phyloP scores from a whole-genome alignment of 2,113 vertebrate species.

The Hippolais icterina region DNA sequence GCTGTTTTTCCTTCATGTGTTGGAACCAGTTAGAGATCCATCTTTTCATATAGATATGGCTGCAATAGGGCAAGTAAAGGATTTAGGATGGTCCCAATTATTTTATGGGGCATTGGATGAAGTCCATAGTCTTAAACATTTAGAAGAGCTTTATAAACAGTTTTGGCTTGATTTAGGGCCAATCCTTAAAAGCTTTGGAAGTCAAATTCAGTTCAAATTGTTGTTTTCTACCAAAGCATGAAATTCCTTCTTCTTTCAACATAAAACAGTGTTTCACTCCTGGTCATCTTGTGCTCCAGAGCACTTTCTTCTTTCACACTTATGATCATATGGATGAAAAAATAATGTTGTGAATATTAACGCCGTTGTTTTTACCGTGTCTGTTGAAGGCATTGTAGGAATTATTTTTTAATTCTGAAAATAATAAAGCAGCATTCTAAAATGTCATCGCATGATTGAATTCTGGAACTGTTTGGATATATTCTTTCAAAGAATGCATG shows the following conservation, averaged over 20 bases:
- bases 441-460: not conserved
- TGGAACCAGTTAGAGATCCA: not conserved
- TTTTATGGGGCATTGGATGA: not conserved
- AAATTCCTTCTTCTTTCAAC: not conserved
- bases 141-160: not conserved
- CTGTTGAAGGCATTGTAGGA: not conserved
- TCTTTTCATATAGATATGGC: not conserved
- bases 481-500: not conserved
- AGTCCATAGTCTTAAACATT: not conserved
- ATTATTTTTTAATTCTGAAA: not conserved
- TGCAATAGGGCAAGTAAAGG: not conserved
- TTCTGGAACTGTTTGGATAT: not conserved
- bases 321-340: not conserved
- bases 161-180: not conserved
- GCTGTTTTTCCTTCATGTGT: not conserved
- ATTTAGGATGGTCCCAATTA: not conserved
- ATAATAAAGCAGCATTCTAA: not conserved
- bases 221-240: not conserved
- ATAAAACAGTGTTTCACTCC: not conserved
- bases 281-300: not conserved
- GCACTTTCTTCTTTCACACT: not conserved
- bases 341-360: not conserved
- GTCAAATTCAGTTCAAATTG: constrained; percentile 21
- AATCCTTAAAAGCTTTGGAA: constrained; percentile 16
- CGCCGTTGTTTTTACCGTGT: not conserved